These are phyloP conservation scores for Parazoanthus atlanticus DNA, from an alignment of 92 coral and sea anemone species.

Conservation along the genomic window DNA sequence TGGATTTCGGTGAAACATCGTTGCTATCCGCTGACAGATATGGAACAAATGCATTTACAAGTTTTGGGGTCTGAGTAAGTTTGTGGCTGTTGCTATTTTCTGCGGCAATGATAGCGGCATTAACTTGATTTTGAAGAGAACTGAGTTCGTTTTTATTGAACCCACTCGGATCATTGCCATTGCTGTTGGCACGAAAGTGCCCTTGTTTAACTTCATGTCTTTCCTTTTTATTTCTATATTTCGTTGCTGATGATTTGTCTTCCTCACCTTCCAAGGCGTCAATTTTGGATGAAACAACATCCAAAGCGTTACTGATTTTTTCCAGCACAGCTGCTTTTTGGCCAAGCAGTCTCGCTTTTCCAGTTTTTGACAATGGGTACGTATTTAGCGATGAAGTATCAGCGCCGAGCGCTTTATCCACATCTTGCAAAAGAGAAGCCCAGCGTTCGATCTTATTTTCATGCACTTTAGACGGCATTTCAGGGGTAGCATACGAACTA, in stretches of 20 bases:
- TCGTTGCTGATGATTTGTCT: background rate
- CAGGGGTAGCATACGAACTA: background rate
- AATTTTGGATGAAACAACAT: constrained; percentile 62
- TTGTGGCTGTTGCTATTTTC: constrained; percentile 11
- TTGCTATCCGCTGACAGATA: background rate
- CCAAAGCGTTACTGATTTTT: constrained; percentile 78
- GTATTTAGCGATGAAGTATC: background rate
- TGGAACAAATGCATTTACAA: constrained; percentile 37
- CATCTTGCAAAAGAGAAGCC: constrained; percentile 33
- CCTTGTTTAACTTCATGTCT: background rate
- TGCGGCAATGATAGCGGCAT: constrained; percentile 40
- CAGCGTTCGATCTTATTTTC: constrained; percentile 5
- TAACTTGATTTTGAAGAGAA: constrained; percentile 37
- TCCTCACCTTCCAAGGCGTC: constrained; percentile 25
- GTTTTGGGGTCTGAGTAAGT: background rate
- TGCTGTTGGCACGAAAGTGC: background rate
- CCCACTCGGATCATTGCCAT: background rate
- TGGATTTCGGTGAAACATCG: constrained; percentile 22
- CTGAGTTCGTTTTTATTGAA: constrained; percentile 14
- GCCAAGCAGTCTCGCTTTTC: constrained; percentile 42
- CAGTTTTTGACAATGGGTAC: constrained; percentile 11
- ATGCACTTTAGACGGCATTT: background rate
- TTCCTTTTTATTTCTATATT: background rate
- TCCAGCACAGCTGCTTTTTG: constrained; percentile 78
- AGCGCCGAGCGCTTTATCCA: constrained; percentile 13